Conservation (phyloP, 2,888 invertebrate genomes). For the Andrena hattorfiana region DNA sequence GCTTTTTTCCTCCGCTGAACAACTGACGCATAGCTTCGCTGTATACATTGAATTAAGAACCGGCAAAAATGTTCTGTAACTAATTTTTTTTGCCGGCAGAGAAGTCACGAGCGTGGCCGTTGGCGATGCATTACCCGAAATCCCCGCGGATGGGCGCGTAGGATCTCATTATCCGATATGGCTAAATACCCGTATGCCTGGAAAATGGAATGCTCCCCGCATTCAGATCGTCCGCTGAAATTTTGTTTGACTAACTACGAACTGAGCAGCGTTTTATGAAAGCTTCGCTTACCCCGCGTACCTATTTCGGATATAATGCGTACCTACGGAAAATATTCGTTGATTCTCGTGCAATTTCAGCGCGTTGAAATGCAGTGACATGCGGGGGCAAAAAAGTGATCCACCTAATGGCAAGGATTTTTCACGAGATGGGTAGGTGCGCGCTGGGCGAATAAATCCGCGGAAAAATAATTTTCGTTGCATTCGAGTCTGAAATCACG, state of each 20-base stretch:
- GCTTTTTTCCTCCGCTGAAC: background rate
- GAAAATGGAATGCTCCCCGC: slow-evolving; percentile 37
- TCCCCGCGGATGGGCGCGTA: slow-evolving; percentile 52
- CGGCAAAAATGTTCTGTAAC: slow-evolving; percentile 38
- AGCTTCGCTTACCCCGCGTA: background rate
- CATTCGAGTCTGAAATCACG: background rate
- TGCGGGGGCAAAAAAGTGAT: slow-evolving; percentile 21
- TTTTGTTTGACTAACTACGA: slow-evolving; percentile 24
- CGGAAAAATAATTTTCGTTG: background rate
- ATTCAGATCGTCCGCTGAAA: slow-evolving; percentile 27
- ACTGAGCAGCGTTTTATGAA: slow-evolving; percentile 7
- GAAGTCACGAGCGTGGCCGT: slow-evolving; percentile 12
- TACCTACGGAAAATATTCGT: slow-evolving; percentile 31
- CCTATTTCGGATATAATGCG: slow-evolving; percentile 2
- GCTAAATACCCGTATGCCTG: slow-evolving; percentile 44
- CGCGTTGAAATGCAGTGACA: slow-evolving; percentile 4
- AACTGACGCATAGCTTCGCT: background rate
- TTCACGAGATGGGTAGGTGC: background rate
- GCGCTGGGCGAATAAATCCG: background rate
- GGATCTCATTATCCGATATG: slow-evolving; percentile 67
- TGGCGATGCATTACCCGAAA: slow-evolving; percentile 64
- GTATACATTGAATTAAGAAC: slow-evolving; percentile 16
- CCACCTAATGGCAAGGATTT: slow-evolving; percentile 1
- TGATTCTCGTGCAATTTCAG: background rate
- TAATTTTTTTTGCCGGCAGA: slow-evolving; percentile 37